A percentile compares a stretch with the other conserved stretches of the same genome.
These are phyloP conservation scores for Stenoptilia bipunctidactyla DNA, from an alignment of 2,888 invertebrate genomes.

Conservation along the genomic window DNA sequence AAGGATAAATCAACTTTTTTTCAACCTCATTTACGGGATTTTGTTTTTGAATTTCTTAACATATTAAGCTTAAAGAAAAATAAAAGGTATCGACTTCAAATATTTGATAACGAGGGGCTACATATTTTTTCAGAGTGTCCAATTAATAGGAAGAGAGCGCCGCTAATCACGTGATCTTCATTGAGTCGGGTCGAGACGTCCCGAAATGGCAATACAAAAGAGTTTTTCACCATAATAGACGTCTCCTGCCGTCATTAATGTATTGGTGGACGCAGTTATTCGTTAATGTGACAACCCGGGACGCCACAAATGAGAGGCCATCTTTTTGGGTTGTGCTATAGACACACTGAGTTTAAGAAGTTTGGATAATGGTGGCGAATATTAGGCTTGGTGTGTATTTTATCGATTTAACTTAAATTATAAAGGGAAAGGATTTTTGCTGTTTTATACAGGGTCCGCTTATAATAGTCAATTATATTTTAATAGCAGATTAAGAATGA, in stretches of 20 bases:
- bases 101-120: neutral
- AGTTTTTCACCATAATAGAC: constrained; percentile 50
- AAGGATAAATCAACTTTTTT: too few relatives aligned
- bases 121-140: neutral
- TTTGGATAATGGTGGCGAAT: too few relatives aligned
- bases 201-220: constrained; percentile 35
- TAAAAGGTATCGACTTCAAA: too few relatives aligned
- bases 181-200: constrained; percentile 3
- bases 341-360: constrained; percentile 27
- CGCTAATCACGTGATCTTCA: constrained; percentile 11
- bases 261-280: constrained; percentile 63
- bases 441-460: too few relatives aligned
- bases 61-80: too few relatives aligned
- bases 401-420: too few relatives aligned
- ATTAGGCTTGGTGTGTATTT: too few relatives aligned
- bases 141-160: neutral
- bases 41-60: too few relatives aligned
- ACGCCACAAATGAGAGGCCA: constrained; percentile 62
- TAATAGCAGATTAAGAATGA: too few relatives aligned
- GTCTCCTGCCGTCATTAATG: constrained; percentile 60
- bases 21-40: too few relatives aligned
- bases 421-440: too few relatives aligned
- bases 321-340: constrained; percentile 46
- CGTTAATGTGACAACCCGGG: constrained; percentile 67
- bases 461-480: too few relatives aligned